Base-by-base conservation (phyloP, 1,140 invertebrate species). In the Drosophila ficusphila region DNA sequence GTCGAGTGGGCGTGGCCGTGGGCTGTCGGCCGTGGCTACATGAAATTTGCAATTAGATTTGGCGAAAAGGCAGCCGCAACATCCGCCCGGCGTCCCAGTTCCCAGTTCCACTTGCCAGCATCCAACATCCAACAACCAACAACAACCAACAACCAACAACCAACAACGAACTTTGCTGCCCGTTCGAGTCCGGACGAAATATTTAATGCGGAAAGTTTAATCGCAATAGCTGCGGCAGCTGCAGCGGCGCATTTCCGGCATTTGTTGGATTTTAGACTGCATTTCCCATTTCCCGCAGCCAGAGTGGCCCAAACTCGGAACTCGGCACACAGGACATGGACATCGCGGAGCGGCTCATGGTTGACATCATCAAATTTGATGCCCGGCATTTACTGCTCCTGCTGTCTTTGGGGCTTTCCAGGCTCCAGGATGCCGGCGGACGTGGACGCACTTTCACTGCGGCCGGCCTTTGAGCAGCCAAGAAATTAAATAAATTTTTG, bases 21-120 rank as follows among this genome's bases (percentile, higher is more conserved):
- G 14, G 31, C 18, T 39, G 18, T 42, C 41, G 39, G 65, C 75
- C 72, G 58, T 48, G 41, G 76, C 61, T 64, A 86, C 74, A 88
- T 88, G 79, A 86, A 86, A 82, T 86, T 86, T 78, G 81, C 81
- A 86, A 86, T 86, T 86, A 86, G 77, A 88, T 86, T 88, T 88
- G 69, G 76, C 61, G 38, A 64, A 86, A 79, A 86, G 75, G 67
- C 61, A 72, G 61, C 79, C 79, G 34, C 81, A 85, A 58, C 76
- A 76, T 72, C 73, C 78, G 73, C 29, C 56, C 19, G 19, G 23
- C 56, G 70, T 57, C 42, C 48, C 34, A 68, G 29, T 38, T 68
- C 42, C 57, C 41, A 27, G 34, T 48, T 51, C 34, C 27, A 23
- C 14, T 69, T 36, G 41, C 47, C 48, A 46, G 61, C 5, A 8